phyloP scores from a whole-genome alignment of 2,113 vertebrate species.

The Thryonomys swinderianus region DNA sequence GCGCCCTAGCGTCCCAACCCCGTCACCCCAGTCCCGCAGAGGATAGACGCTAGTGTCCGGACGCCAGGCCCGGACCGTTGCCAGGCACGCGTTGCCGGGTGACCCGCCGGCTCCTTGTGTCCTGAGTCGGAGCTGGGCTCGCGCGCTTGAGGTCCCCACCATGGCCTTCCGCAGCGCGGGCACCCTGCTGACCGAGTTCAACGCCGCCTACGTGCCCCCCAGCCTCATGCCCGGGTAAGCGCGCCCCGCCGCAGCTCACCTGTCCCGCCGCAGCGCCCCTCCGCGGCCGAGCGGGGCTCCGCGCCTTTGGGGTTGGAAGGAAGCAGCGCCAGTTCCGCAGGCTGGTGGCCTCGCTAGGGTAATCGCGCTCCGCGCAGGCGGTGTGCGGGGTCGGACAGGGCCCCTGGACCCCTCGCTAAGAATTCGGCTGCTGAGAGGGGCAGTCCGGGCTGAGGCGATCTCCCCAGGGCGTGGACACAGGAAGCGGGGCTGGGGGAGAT shows the following conservation, averaged over 20 bases:
- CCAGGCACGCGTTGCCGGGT: slow-evolving; percentile 57
- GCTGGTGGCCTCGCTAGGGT: rapidly evolving
- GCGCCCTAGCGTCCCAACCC: too few relatives aligned
- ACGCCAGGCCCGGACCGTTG: background rate
- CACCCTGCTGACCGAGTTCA: slow-evolving; percentile 77
- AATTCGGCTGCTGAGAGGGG: background rate
- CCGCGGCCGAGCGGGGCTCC: background rate
- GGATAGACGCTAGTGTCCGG: background rate
- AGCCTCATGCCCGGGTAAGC: slow-evolving; percentile 84
- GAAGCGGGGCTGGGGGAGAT: background rate
- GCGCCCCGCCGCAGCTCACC: background rate
- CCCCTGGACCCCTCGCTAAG: background rate
- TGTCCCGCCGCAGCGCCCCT: rapidly evolving
- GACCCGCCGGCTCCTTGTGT: background rate
- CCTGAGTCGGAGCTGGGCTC: background rate
- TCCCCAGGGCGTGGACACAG: too few relatives aligned
- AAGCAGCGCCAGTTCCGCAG: too few relatives aligned
- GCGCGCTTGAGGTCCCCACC: background rate
- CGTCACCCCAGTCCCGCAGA: too few relatives aligned
- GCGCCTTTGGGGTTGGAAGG: background rate
- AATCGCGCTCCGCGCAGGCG: background rate
- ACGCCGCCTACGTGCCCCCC: slow-evolving; percentile 78
- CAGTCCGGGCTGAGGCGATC: background rate
- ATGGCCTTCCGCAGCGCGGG: slow-evolving; percentile 82
- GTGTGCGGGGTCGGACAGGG: rapidly evolving